Base-by-base conservation (phyloP, 2,888 invertebrate genomes). In the Agonopterix arenella region DNA sequence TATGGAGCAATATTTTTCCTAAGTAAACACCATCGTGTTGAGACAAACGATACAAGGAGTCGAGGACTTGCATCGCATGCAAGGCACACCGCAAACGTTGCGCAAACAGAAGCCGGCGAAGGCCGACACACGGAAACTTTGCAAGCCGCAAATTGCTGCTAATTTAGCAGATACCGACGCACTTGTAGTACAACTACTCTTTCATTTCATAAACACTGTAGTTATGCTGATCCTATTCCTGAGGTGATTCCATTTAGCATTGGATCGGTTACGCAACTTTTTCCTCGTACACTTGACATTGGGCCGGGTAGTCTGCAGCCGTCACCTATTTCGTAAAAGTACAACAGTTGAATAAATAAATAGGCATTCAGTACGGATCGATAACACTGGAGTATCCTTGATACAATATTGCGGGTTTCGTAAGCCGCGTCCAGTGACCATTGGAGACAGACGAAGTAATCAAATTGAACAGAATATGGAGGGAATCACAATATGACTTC, bases 271-370 rank as follows among this genome's bases (percentile, higher is more conserved):
- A 46, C 50, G 36, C 36, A 42, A 44, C 49, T 49, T 73, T 76
- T 72, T 79, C 78, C 76, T 81, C 72, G 76, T 81, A 77, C 73
- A 73, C 80, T 82, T 82, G 83, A 82, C 81, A 83, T 80, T 84
- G 80, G 62, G 57, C 55, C 48, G 54, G 47, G 54, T 46, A 55
- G 58, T 57, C 56, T 60, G 54, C 46, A 55, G 58, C 57, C 56
- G 61, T 62, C 61, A 68, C 66, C 66, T 64, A 65, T 81, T 77
- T 80, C 73, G 73, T 71, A 76, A 81, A 64, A 53, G 62, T 55
- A 63, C 70, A 57, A 42, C 50, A 28, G 37, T 36, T 16, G 52
- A 49, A 51, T 48, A 46, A 46, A 49, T 51, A 56, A 28, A 56
- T 53, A 44, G 44, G 28, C 16, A 45, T 18, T 7, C 36, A 45